These are phyloP conservation scores for Perca schrenkii DNA, from an alignment of 2,113 vertebrate genomes.

Conservation along the genomic window DNA sequence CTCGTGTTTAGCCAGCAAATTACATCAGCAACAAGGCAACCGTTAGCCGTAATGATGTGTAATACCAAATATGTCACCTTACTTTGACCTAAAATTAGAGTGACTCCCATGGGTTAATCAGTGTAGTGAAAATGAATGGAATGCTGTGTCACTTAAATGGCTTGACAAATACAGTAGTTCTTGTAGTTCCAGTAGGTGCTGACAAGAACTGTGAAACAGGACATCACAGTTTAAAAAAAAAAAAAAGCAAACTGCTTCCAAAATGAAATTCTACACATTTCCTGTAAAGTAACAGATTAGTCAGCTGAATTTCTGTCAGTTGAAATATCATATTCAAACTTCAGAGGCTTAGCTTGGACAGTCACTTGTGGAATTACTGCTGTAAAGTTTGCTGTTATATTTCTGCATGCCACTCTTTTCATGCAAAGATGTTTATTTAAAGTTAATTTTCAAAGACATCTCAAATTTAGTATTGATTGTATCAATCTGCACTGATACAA, in stretches of 20 bases:
- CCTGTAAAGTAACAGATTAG: not conserved
- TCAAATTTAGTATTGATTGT: not conserved
- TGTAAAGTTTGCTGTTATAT: not conserved
- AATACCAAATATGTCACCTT: constrained; percentile 19
- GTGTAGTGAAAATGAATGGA: not conserved
- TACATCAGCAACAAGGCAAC: not conserved
- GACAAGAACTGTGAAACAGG: not conserved
- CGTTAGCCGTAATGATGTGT: constrained; percentile 1
- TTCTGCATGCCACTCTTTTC: not conserved
- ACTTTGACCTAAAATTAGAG: constrained; percentile 19
- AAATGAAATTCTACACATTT: not conserved
- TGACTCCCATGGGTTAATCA: not conserved
- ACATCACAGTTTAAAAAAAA: not conserved
- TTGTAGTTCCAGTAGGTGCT: not conserved
- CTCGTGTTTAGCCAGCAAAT: constrained; percentile 55
- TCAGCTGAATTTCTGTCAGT: no score
- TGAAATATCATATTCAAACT: no score
- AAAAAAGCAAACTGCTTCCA: not conserved
- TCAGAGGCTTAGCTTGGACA: not conserved
- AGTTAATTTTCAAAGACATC: not conserved
- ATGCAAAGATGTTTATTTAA: not conserved
- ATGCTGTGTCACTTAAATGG: not conserved
- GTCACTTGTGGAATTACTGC: no score
- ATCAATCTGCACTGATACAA: not conserved
- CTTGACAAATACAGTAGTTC: not conserved